phyloP scores from a whole-genome alignment of 2,113 vertebrate species.

The Psammodynastes pulverulentus region DNA sequence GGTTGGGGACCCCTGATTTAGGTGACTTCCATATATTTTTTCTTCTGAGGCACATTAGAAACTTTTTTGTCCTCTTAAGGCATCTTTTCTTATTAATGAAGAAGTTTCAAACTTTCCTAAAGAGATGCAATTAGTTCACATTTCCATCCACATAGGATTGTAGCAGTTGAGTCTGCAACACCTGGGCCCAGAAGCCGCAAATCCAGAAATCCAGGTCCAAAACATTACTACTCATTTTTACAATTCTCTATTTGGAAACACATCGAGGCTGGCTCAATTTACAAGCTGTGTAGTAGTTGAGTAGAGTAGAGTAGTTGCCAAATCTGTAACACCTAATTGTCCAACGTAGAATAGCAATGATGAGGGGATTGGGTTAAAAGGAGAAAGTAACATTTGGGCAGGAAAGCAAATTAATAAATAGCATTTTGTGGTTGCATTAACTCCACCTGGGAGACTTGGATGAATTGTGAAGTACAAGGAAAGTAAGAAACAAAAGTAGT shows the following conservation, averaged over 20 bases:
- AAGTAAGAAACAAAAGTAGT: neutral
- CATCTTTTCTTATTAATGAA: neutral
- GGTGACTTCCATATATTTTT: neutral
- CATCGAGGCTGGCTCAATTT: neutral
- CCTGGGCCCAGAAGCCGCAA: neutral
- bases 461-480: neutral
- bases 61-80: neutral
- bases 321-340: neutral
- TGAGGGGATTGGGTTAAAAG: neutral
- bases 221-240: neutral
- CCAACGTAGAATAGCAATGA: neutral
- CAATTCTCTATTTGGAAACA: neutral
- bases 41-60: neutral
- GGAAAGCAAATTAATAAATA: neutral
- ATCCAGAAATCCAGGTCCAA: neutral
- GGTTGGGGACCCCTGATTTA: neutral
- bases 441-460: neutral
- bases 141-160: neutral
- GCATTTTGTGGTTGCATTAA: neutral
- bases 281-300: neutral
- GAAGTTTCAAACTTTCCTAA: neutral
- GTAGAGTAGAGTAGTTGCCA: neutral
- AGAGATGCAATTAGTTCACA: neutral
- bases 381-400: neutral
- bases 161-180: neutral